Evolutionary conservation across 2,113 vertebrate species (phyloP).

Genomic region (Sakesphorus luctuosus): DNA sequence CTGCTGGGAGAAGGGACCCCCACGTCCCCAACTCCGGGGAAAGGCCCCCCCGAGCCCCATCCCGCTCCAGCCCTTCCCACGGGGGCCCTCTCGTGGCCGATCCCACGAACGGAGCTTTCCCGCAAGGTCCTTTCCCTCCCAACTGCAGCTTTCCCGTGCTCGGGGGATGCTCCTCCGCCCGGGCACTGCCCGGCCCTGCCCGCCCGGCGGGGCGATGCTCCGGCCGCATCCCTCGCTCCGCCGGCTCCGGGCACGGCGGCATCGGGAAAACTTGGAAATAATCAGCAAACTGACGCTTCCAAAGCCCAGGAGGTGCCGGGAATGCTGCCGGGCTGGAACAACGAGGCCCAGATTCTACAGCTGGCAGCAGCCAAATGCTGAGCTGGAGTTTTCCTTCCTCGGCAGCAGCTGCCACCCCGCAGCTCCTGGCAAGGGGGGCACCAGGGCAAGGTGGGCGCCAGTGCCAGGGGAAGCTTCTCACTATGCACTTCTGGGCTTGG

Average conservation of each 20-base stretch:
- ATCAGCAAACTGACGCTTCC: background rate
- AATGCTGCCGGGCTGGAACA: background rate
- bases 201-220: background rate
- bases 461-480: background rate
- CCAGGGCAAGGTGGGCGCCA: background rate
- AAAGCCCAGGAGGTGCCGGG: background rate
- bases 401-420: background rate
- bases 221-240: background rate
- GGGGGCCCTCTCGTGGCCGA: slow-evolving; percentile 23
- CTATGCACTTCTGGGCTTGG: background rate
- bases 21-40: background rate
- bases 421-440: background rate
- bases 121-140: rapidly evolving
- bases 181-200: background rate
- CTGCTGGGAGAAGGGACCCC: background rate
- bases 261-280: rapidly evolving
- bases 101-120: background rate
- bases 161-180: background rate
- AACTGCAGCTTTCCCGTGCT: rapidly evolving
- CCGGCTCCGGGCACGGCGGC: background rate
- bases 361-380: background rate
- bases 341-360: background rate
- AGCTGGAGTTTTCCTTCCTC: background rate
- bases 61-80: background rate
- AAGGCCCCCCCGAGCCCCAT: background rate